phyloP scores from a whole-genome alignment of 2,113 vertebrate species.

The Cinclus cinclus region DNA sequence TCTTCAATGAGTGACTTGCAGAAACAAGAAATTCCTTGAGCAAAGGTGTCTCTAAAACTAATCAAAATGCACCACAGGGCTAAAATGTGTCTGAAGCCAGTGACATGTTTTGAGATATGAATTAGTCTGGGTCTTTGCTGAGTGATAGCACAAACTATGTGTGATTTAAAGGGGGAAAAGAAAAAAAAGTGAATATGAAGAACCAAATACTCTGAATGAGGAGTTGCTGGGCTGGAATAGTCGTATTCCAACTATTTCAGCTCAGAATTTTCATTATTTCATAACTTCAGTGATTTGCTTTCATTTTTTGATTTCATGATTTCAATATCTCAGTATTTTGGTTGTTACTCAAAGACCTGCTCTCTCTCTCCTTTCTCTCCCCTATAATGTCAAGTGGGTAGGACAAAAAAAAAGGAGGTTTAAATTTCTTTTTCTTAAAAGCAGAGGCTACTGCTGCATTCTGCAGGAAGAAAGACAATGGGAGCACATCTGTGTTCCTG shows the following conservation, averaged over 20 bases:
- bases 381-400: background rate
- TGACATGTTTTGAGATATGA: background rate
- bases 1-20: constrained; percentile 24
- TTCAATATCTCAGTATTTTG: background rate
- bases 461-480: background rate
- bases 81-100: background rate
- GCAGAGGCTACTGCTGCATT: background rate
- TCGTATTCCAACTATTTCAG: background rate
- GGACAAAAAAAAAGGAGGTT: background rate
- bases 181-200: background rate
- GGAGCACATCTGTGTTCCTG: background rate
- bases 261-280: background rate
- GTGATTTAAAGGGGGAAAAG: background rate
- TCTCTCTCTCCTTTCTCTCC: background rate
- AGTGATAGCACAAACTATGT: background rate
- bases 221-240: background rate
- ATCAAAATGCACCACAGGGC: background rate
- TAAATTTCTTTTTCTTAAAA: background rate
- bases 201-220: background rate
- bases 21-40: constrained; percentile 57
- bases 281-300: background rate
- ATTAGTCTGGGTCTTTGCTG: background rate
- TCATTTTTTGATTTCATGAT: background rate
- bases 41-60: background rate
- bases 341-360: background rate